Percentiles rank a stretch among this genome's conserved stretches.
Evolutionary conservation across 2,888 invertebrate genomes (phyloP).

Genomic region (Cenopis cana): DNA sequence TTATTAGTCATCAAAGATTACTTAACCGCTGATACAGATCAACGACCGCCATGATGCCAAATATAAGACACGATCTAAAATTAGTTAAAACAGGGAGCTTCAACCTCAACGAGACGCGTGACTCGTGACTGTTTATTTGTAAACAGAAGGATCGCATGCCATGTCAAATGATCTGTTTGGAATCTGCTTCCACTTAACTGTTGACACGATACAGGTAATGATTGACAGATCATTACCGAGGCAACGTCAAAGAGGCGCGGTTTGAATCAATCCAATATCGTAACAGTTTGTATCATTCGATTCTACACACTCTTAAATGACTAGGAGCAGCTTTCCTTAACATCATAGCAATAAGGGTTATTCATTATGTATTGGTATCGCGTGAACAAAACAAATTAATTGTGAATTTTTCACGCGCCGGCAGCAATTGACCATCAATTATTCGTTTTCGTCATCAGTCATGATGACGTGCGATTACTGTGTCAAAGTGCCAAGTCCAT

Average conservation of each 20-base stretch:
- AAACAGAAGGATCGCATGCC: neutral
- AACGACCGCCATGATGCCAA: neutral
- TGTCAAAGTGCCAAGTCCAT: no score
- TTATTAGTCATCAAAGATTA: neutral
- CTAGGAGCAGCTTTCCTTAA: neutral
- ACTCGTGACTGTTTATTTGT: neutral
- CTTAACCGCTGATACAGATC: neutral
- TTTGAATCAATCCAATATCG: neutral
- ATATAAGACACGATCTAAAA: neutral
- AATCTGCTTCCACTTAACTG: neutral
- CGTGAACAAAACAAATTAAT: neutral
- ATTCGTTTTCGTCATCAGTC: neutral
- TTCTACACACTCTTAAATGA: neutral
- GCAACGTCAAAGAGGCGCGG: slow-evolving; percentile 4
- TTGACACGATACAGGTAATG: neutral
- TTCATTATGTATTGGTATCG: neutral
- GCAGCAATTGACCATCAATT: neutral
- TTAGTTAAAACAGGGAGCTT: neutral
- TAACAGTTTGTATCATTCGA: neutral
- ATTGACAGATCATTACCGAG: neutral
- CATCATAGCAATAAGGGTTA: neutral
- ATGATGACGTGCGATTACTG: neutral
- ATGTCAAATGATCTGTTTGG: neutral
- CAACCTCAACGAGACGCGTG: neutral
- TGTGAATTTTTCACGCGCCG: neutral